phyloP scores from a whole-genome alignment of 2,797 vertebrate species.

The Aplochiton taeniatus region DNA sequence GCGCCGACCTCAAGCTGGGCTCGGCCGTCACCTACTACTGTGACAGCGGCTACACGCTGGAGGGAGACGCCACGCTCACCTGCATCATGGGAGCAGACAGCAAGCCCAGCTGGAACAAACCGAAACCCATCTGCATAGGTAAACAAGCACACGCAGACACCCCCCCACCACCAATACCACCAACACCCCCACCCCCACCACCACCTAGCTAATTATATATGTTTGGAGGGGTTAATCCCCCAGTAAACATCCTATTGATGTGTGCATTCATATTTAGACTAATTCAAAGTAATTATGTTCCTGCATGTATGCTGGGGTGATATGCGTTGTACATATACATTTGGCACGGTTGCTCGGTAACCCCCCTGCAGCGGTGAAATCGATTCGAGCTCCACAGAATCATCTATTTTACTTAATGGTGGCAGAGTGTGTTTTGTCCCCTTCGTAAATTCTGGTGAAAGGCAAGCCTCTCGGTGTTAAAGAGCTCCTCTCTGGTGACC shows the following conservation, averaged over 20 bases:
- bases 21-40: conserved; percentile 93
- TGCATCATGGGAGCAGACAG: conserved; percentile 91
- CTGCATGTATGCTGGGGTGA: too few relatives aligned
- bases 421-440: conserved; percentile 16
- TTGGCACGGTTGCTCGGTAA: too few relatives aligned
- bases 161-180: too few relatives aligned
- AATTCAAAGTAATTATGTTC: too few relatives aligned
- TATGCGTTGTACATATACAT: not conserved
- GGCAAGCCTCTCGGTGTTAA: conserved; percentile 14
- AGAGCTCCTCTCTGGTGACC: conserved; percentile 13
- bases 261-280: too few relatives aligned
- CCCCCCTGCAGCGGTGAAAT: too few relatives aligned
- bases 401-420: too few relatives aligned
- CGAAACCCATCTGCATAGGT: conserved; percentile 93
- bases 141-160: conserved; percentile 41
- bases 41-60: conserved; percentile 89
- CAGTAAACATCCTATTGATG: too few relatives aligned
- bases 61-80: conserved; percentile 87
- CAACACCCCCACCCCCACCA: too few relatives aligned
- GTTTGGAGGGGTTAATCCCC: not conserved
- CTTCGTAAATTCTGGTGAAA: conserved; percentile 22
- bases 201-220: not conserved
- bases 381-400: too few relatives aligned
- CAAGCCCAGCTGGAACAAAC: conserved; percentile 93
- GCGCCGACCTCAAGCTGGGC: conserved; percentile 89